A percentile compares a stretch with the other conserved stretches of the same genome.
phyloP scores from a whole-genome alignment of 1,140 invertebrate species.

The Mya arenaria region DNA sequence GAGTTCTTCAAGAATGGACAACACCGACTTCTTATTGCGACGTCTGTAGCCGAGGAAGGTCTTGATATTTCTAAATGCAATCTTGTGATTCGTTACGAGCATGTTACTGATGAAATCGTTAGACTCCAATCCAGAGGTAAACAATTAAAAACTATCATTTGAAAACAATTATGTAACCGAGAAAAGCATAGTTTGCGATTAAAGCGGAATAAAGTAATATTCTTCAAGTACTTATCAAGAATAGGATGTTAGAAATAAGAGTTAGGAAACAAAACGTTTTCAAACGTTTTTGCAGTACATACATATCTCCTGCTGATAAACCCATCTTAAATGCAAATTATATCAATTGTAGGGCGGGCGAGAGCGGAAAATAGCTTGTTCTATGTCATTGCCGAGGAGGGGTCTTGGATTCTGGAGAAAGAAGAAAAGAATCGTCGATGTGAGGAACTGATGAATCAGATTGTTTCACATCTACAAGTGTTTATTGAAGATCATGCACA shows the following conservation, averaged over 20 bases:
- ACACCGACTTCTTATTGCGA: constrained; percentile 73
- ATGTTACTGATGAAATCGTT: constrained; percentile 78
- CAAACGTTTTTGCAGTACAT: too few species aligned
- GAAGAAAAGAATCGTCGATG: constrained; percentile 67
- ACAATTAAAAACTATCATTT: background rate
- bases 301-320: too few species aligned
- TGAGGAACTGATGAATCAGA: constrained; percentile 68
- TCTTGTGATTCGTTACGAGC: constrained; percentile 78
- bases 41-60: constrained; percentile 80
- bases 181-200: too few species aligned
- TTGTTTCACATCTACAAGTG: constrained; percentile 52
- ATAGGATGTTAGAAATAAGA: too few species aligned
- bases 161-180: too few species aligned
- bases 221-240: too few species aligned
- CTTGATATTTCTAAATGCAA: constrained; percentile 78
- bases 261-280: too few species aligned
- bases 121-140: constrained; percentile 77
- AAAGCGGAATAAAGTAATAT: too few species aligned
- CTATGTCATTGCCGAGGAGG: constrained; percentile 60
- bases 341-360: constrained; percentile 63
- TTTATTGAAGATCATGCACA: constrained; percentile 37
- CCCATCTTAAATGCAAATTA: too few species aligned
- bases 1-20: constrained; percentile 65
- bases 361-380: constrained; percentile 65
- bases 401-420: constrained; percentile 58